These are phyloP conservation scores for Mastomys natalensis DNA, from an alignment of 2,113 vertebrate species.

Conservation along the genomic window DNA sequence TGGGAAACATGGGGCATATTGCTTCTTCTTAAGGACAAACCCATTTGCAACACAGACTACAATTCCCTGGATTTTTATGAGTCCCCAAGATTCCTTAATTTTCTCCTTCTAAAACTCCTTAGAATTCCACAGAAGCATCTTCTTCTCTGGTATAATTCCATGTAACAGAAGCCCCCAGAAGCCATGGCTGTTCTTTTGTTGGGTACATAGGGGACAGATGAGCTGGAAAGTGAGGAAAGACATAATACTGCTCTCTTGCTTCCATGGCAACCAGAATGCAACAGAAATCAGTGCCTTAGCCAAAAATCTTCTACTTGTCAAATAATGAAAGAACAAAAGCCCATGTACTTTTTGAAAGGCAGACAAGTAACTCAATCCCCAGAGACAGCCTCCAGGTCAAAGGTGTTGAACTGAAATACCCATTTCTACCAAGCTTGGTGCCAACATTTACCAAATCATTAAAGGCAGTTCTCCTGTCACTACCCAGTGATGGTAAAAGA, in stretches of 20 bases:
- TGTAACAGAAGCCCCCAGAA: neutral
- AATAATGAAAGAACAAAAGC: neutral
- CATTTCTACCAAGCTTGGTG: neutral
- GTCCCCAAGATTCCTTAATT: neutral
- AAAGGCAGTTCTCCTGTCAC: neutral
- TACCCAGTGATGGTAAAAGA: neutral
- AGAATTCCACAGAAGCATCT: neutral
- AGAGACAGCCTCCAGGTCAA: neutral
- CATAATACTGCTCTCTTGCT: neutral
- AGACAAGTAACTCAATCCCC: neutral
- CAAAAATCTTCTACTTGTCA: neutral
- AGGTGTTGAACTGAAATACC: neutral
- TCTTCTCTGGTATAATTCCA: neutral
- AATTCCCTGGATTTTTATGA: neutral
- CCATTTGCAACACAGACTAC: neutral
- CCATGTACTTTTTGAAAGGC: neutral
- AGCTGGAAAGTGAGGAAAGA: neutral
- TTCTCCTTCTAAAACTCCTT: neutral
- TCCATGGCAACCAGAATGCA: neutral
- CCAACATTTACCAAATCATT: neutral
- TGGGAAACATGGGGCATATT: neutral
- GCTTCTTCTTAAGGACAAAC: neutral
- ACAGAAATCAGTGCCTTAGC: neutral
- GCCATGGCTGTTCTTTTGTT: neutral
- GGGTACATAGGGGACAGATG: neutral